phyloP scores from a whole-genome alignment of 2,888 invertebrate species.

The Calameuta pallipes region DNA sequence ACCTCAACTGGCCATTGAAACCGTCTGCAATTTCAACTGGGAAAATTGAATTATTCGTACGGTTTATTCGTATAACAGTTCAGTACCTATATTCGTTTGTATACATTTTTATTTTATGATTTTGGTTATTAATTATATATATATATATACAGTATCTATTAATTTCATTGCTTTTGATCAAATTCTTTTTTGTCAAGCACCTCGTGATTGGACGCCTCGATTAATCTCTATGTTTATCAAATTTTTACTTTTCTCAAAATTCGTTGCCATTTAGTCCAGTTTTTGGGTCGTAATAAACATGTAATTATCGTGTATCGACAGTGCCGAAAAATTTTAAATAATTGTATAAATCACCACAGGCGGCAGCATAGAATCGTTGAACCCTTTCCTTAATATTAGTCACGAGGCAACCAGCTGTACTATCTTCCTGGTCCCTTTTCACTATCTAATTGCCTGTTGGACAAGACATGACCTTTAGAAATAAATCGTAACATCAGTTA shows the following conservation, averaged over 20 bases:
- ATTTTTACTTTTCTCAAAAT: neutral
- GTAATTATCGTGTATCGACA: too few relatives aligned
- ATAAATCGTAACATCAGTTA: neutral
- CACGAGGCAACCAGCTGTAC: too few relatives aligned
- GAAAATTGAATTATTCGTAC: slow-evolving; percentile 39
- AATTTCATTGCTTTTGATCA: neutral
- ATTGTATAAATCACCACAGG: too few relatives aligned
- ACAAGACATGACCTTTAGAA: too few relatives aligned
- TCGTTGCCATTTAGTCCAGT: neutral
- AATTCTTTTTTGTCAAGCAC: too few relatives aligned
- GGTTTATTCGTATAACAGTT: neutral
- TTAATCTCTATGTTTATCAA: neutral
- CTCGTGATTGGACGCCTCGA: too few relatives aligned
- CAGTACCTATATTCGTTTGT: neutral
- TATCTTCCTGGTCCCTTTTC: too few relatives aligned
- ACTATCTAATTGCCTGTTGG: too few relatives aligned
- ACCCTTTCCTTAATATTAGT: too few relatives aligned
- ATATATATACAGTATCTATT: neutral
- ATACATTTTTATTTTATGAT: neutral
- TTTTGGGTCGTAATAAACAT: neutral
- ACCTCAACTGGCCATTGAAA: neutral
- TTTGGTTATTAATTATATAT: too few relatives aligned
- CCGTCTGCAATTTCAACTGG: slow-evolving; percentile 30
- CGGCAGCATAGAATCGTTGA: too few relatives aligned
- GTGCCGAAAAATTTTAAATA: too few relatives aligned